Evolutionary conservation across 2,888 invertebrate species (phyloP), one percentile per base, ranked within the genome.

Genomic region (Diabrotica balteata): DNA sequence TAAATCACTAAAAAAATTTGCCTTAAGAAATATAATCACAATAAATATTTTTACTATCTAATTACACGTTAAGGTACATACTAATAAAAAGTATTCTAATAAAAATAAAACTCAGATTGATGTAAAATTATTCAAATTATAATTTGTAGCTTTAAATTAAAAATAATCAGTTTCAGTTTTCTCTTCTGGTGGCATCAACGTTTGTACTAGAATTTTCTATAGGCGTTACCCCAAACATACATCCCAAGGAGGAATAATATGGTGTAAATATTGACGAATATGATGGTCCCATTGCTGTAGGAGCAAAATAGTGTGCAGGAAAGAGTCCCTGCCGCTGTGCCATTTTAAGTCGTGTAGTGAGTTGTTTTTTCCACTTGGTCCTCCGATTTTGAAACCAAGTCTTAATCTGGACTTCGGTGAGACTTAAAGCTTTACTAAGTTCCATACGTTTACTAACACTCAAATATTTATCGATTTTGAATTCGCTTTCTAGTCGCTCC

Each of bases 351-450:
- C 95, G 86, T 0, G 95, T 93, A 0, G 97, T 96, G 78, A 98
- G 85, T 80, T 98, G 97, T 79, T 98, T 98, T 85, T 98, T 97
- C 97, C 97, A 97, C 82, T 98, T 97, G 0, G 97, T 98, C 70
- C 97, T 87, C 67, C 97, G 88, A 81, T 97, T 96, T 57, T 77
- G 77, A 82, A 97, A 97, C 97, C 97, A 97, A 0, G 97, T 97
- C 83, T 97, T 97, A 74, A 97, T 96, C 85, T 97, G 97, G 0
- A 96, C 96, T 85, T 97, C 97, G 0, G 96, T 96, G 54, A 97
- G 86, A 73, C 90, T 93, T 46, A 98, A 84, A 0, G 92, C 91
- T 82, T 95, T 94, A 0, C 97, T 96, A 6, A 98, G 86, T 77
- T 97, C 96, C 91, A 96, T 93, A 63, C 98, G 87, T 83, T 97